Evolutionary conservation across 35 echinoderm and acorn worm genomes (phyloP), one percentile per base, ranked within the genome.

Genomic region (Ophioderma brevispina): DNA sequence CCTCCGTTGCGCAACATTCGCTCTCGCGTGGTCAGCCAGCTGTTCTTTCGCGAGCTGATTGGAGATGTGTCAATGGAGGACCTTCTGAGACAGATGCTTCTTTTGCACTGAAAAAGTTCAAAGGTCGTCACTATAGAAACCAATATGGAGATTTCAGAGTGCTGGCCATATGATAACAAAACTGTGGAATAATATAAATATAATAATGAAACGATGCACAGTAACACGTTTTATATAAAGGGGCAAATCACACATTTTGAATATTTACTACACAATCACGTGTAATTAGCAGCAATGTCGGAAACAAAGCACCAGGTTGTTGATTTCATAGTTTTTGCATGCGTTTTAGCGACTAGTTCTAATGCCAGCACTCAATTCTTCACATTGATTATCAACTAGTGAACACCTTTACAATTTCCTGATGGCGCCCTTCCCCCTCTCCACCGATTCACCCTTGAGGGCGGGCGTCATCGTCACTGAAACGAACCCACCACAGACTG

Each of bases 11-110:
- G 96, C 82, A 95, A 98, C 89, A 92, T 98, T 46, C 94, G 94
- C 55, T 81, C 93, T 39, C 94, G 95, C 55, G 96, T 95, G 31
- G 81, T 98, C 64, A 98, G 86, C 81, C 90, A 98, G 84, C 88
- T 98, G 1, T 98, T 98, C 93, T 98, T 98, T 88, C 96, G 93
- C 5, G 93, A 92, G 42, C 90, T 98, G 10, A 98, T 98, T 43
- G 96, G 96, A 0, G 94, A 90, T 77, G 89, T 91, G n/a, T 88
- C 92, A 90, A 95, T 95, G 93, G 96, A 98, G 59, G 85, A 95
- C 31, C 81, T 98, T 2, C 55, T 92, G 32, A 82, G 90, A 50
- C 90, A 94, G 85, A 98, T 98, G 96, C 63, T 98, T 55, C n/a
- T 55, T 14, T 50, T 39, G 28, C 49, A 80, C 49, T 89, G 77